Conservation (phyloP, 2,888 invertebrate genomes). For the Ormyrus labotus region DNA sequence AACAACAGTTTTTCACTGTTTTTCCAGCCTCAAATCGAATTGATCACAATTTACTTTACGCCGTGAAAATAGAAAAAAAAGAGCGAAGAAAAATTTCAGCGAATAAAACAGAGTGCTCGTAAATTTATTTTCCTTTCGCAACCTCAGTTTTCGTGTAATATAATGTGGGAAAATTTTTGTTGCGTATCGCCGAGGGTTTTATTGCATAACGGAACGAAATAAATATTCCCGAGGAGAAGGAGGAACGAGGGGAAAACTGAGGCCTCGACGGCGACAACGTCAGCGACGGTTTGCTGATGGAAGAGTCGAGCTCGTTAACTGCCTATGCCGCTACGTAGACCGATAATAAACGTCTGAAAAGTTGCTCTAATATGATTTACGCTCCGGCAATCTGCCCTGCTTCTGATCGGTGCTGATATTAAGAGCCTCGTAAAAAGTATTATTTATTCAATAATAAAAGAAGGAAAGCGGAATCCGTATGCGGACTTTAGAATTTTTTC, state of each 20-base stretch:
- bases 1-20: too few species aligned
- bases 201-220: conserved; percentile 6
- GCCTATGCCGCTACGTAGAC: not conserved
- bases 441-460: conserved; percentile 14
- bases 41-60: too few species aligned
- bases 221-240: not conserved
- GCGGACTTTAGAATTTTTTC: too few species aligned
- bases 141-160: too few species aligned
- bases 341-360: conserved; percentile 44
- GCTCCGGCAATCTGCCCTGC: conserved; percentile 2
- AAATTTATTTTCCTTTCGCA: too few species aligned
- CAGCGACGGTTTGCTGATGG: not conserved
- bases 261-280: not conserved
- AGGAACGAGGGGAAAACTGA: not conserved
- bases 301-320: conserved; percentile 36
- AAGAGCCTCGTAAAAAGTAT: conserved; percentile 23
- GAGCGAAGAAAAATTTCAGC: too few species aligned
- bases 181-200: too few species aligned
- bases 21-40: too few species aligned
- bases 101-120: too few species aligned
- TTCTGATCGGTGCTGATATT: not conserved
- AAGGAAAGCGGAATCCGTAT: not conserved
- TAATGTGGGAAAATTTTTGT: too few species aligned
- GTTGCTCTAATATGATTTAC: conserved; percentile 24
- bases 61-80: too few species aligned